Conservation (phyloP, 2,113 vertebrate species). For the Xerus inauris region DNA sequence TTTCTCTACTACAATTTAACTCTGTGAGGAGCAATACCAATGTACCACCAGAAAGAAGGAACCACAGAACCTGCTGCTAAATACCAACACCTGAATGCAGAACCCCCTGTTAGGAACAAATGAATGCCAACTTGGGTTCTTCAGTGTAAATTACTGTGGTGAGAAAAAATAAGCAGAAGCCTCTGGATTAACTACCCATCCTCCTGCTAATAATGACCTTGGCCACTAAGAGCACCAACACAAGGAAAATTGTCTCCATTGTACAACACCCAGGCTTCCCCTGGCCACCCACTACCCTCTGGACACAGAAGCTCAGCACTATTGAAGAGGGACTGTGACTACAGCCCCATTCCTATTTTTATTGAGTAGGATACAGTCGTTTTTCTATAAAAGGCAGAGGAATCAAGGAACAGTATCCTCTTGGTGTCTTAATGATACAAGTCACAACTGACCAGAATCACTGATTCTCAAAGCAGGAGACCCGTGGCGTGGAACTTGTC, state of each 20-base stretch:
- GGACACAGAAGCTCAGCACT: neutral
- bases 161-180: neutral
- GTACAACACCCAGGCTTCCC: neutral
- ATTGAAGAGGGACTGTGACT: neutral
- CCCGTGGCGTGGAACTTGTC: neutral
- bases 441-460: neutral
- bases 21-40: conserved; percentile 52
- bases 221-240: neutral
- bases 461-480: neutral
- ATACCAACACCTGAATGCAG: neutral
- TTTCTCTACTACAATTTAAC: conserved; percentile 47
- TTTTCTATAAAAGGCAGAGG: neutral
- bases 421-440: neutral
- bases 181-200: neutral
- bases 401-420: neutral
- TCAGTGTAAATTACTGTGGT: neutral
- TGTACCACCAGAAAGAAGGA: conserved; percentile 50
- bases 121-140: neutral
- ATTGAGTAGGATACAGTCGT: neutral
- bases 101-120: neutral
- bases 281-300: neutral
- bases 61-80: neutral
- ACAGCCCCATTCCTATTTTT: neutral
- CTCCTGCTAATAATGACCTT: neutral
- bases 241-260: neutral